Percentiles rank a stretch among this genome's conserved stretches.
phyloP scores from a whole-genome alignment of 2,797 vertebrate genomes.

The Cichlasoma orientale region DNA sequence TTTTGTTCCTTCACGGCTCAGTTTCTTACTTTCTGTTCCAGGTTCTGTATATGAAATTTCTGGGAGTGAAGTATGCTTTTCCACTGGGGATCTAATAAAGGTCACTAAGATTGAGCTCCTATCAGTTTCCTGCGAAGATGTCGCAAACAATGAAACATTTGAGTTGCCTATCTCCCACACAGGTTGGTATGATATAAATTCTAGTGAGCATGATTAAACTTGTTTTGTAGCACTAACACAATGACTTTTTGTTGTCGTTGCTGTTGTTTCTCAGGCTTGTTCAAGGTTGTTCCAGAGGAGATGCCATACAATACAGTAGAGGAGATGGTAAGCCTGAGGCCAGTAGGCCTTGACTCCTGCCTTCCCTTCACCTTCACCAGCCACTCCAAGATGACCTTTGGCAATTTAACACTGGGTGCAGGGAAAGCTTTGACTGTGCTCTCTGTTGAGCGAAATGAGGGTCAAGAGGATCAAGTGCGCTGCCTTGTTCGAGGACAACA shows the following conservation, averaged over 20 bases:
- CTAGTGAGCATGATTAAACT: not conserved
- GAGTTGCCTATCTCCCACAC: slow-evolving; percentile 76
- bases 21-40: slow-evolving; percentile 51
- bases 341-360: slow-evolving; percentile 46
- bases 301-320: slow-evolving; percentile 68
- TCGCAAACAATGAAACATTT: slow-evolving; percentile 67
- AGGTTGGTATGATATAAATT: slow-evolving; percentile 59
- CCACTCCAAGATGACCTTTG: slow-evolving; percentile 60
- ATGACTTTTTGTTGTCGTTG: not conserved
- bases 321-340: slow-evolving; percentile 75
- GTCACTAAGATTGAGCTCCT: slow-evolving; percentile 75
- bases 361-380: slow-evolving; percentile 80
- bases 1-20: not conserved
- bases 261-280: slow-evolving; percentile 77
- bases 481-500: slow-evolving; percentile 68
- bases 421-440: slow-evolving; percentile 69
- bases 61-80: slow-evolving; percentile 90
- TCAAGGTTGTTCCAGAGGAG: slow-evolving; percentile 73
- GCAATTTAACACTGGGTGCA: slow-evolving; percentile 57
- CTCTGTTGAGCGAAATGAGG: slow-evolving; percentile 47
- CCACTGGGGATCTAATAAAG: slow-evolving; percentile 91
- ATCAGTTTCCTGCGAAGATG: slow-evolving; percentile 80
- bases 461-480: slow-evolving; percentile 49
- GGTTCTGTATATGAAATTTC: slow-evolving; percentile 91
- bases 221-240: not conserved